These are phyloP conservation scores for Mus pahari DNA, from an alignment of 2,113 vertebrate genomes.

Conservation along the genomic window DNA sequence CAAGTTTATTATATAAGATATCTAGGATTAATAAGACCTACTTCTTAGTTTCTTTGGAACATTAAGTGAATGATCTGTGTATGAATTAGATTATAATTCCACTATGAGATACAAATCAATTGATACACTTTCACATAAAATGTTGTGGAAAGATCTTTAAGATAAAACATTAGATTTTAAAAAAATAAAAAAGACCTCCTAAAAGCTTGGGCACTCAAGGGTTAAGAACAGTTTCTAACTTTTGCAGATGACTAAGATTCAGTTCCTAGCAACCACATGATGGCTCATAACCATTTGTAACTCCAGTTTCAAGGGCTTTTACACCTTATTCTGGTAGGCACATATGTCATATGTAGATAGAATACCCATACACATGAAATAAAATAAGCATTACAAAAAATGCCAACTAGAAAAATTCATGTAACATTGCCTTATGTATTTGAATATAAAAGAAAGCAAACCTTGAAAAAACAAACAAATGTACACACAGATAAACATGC, in stretches of 20 bases:
- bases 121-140: constrained; percentile 2
- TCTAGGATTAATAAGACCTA: constrained; percentile 48
- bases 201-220: neutral
- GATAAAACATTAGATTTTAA: constrained; percentile 35
- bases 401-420: neutral
- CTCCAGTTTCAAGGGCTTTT: neutral
- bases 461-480: neutral
- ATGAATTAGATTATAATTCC: constrained; percentile 31
- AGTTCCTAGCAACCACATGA: neutral
- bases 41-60: constrained; percentile 8
- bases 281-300: neutral
- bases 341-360: neutral
- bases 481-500: neutral
- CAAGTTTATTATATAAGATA: constrained; percentile 65
- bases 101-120: constrained; percentile 17
- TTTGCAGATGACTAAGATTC: neutral
- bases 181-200: neutral
- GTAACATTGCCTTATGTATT: constrained; percentile 2
- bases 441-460: constrained; percentile 16
- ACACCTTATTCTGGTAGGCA: neutral
- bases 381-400: neutral
- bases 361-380: neutral
- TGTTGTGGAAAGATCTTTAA: neutral
- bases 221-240: neutral
- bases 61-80: neutral